Evolutionary conservation across 2,888 invertebrate species (phyloP), one percentile per base, ranked within the genome.

Genomic region (Orthonevra nobilis): DNA sequence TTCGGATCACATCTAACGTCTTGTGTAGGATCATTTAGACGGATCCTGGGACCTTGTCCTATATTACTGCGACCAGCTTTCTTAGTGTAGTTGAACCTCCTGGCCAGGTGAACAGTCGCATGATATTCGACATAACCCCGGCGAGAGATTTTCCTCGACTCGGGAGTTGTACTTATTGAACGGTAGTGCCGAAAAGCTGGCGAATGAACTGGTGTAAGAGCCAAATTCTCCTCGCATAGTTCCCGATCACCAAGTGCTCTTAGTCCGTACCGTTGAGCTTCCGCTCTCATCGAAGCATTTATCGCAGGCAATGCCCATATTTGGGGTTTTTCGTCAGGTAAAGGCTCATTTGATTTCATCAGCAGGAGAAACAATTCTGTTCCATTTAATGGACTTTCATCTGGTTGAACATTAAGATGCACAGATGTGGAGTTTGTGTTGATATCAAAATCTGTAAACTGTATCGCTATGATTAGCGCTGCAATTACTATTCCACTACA

Each of bases 151-250:
- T 91, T 90, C 12, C 92, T 91, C 0, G 94, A 92, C 30, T 89
- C 90, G 0, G 89, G 86, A 0, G 91, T 90, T 0, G 94, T 93
- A 48, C 92, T 92, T 0, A 94, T 90, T 0, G 94, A 92, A 48
- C 92, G 90, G 84, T 94, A 95, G 52, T 95, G 95, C 34, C 92
- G 91, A 81, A 90, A 92, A 17, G 93, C 92, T 0, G 95, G 93
- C 3, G 92, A 91, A 68, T 92, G 89, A 0, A 88, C 82, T 0
- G 92, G 91, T 5, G 89, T 89, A 0, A 89, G 85, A 42, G 84
- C 82, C 9, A 87, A 81, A 2, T 85, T 84, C 26, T 88, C 89
- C 81, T 95, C 94, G 3, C 92, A 87, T 10, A 89, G 86, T 68
- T 91, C 89, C 2, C 92, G 90, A 46, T 90, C 88, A 0, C 88